Base-by-base conservation (phyloP, 2,888 invertebrate species). In the Gastrophysa polygoni region DNA sequence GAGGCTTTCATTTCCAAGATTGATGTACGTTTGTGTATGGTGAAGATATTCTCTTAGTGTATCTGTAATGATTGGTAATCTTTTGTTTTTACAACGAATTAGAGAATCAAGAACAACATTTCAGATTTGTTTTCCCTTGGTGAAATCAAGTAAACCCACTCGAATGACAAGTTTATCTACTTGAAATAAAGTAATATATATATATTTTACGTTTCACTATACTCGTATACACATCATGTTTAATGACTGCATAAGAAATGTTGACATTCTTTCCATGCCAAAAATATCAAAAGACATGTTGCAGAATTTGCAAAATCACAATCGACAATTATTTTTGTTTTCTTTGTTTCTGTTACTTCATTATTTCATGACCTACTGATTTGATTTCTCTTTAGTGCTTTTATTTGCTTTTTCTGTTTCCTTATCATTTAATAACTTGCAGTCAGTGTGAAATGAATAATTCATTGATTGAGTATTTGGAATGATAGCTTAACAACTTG, bases 401-500 rank as follows among this genome's bases (percentile, higher is more conserved):
- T 44, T 24, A 28, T 62, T 54, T 66, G 32, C 38, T 58, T 63
- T 51, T 60, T 49, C 48, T 18, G 28, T 60, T 60, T 34, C 48
- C 60, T 57, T 54, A 18, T 51, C 46, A 61, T 59, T 50, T 28
- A 47, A 43, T 49, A 10, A 50, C 34, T 16, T 18, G 21, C 48
- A 60, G 48, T 38, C 54, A 63, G 57, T 63, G 65, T 51, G 52
- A 55, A 59, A 64, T 60, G 17, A 59, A 58, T 48, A 55, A 61
- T 54, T 54, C 50, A 61, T 65, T 63, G 14, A 38, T 10, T 14
- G 59, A 24, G 51, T 7, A 32, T 38, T 59, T 38, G 50, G 59
- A 63, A 28, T 52, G 66, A 66, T 64, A 63, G 56, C 54, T 44
- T 55, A 63, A 61, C 54, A 64, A 63, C 66, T 63, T 68, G 64